These are phyloP conservation scores for Cantharis lateralis DNA, from an alignment of 2,888 invertebrate species.

Conservation along the genomic window DNA sequence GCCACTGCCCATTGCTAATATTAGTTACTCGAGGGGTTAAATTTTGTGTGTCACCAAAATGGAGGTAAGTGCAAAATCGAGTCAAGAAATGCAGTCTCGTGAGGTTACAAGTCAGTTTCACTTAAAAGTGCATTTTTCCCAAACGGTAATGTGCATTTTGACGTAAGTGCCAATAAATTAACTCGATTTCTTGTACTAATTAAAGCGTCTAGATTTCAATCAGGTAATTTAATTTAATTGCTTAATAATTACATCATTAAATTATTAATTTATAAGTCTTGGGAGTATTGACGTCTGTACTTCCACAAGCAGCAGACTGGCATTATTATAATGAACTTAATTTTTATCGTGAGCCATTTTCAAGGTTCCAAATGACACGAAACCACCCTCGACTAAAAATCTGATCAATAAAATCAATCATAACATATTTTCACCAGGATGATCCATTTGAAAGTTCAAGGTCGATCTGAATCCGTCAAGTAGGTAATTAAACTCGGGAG, in stretches of 20 bases:
- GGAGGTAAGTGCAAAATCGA: constrained; percentile 40
- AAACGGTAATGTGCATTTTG: neutral
- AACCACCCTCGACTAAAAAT: neutral
- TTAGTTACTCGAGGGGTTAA: constrained; percentile 30
- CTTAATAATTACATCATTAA: neutral
- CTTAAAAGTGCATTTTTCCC: neutral
- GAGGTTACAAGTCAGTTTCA: neutral
- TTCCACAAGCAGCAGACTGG: neutral
- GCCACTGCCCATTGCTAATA: constrained; percentile 40
- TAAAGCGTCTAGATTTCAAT: neutral
- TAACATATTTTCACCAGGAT: neutral
- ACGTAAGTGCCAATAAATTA: neutral
- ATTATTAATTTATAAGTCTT: neutral
- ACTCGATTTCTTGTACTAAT: neutral
- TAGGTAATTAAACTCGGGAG: neutral
- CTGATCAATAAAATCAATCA: neutral
- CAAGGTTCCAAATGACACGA: neutral
- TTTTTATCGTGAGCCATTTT: neutral
- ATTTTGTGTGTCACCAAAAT: constrained; percentile 38
- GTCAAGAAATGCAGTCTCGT: neutral
- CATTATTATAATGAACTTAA: neutral
- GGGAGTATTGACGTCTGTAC: neutral
- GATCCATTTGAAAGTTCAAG: neutral
- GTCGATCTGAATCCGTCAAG: neutral
- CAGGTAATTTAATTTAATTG: neutral